Evolutionary conservation across 2,797 vertebrate genomes (phyloP).

Genomic region (Gymnothorax javanicus): DNA sequence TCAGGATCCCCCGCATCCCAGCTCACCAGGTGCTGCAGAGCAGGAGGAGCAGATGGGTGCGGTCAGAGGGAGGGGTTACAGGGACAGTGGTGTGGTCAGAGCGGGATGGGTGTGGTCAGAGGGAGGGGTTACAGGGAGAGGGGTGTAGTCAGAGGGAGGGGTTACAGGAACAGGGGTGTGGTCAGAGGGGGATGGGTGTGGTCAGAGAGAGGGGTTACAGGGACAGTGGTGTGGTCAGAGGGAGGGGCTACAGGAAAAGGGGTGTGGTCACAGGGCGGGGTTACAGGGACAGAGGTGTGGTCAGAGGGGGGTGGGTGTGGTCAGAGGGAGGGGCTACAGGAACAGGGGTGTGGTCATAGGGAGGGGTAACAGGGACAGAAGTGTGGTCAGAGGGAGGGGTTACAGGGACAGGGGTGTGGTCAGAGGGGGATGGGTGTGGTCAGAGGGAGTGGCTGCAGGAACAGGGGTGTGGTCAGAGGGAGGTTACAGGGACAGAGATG

Average conservation of each 20-base stretch:
- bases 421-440: too few relatives aligned
- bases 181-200: not conserved
- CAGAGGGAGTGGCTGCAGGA: too few relatives aligned
- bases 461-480: too few relatives aligned
- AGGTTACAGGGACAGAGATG: too few relatives aligned
- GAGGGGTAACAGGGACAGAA: too few relatives aligned
- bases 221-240: not conserved
- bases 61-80: constrained; percentile 36
- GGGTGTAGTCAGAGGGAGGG: not conserved
- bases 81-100: not conserved
- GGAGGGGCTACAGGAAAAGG: too few relatives aligned
- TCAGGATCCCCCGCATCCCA: constrained; percentile 91
- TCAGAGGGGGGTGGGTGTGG: not conserved
- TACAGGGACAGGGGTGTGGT: too few relatives aligned
- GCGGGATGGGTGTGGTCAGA: not conserved
- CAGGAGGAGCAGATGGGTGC: constrained; percentile 25
- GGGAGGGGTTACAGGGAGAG: not conserved
- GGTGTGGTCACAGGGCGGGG: not conserved
- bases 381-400: too few relatives aligned
- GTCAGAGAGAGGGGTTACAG: not conserved
- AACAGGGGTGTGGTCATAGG: too few relatives aligned
- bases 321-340: not conserved
- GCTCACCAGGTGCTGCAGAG: constrained; percentile 83
- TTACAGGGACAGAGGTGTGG: not conserved
- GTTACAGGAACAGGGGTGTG: too few relatives aligned